Conservation (phyloP, 2,888 invertebrate genomes). For the Amphipoea lucens region DNA sequence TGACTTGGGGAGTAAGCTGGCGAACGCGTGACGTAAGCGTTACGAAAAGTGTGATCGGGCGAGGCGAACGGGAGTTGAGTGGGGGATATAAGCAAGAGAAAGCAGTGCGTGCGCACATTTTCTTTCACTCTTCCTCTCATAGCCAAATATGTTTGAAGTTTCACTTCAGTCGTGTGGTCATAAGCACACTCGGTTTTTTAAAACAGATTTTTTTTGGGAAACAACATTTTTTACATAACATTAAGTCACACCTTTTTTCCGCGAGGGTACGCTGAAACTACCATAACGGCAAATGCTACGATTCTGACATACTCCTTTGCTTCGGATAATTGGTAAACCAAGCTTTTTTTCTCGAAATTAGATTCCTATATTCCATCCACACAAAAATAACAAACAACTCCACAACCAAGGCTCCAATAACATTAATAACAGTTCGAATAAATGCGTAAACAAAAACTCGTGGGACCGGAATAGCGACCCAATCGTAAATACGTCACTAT, state of each 20-base stretch:
- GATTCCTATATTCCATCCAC: not conserved
- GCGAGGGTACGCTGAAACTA: not conserved
- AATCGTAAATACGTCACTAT: constrained; percentile 26
- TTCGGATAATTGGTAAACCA: not conserved
- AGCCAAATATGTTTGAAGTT: too few relatives aligned
- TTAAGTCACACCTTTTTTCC: not conserved
- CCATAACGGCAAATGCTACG: not conserved
- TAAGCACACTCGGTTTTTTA: too few relatives aligned
- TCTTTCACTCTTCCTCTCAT: too few relatives aligned
- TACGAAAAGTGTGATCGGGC: too few relatives aligned
- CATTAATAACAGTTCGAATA: constrained; percentile 33
- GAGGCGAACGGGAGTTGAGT: too few relatives aligned
- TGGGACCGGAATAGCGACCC: constrained; percentile 18
- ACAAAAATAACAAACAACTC: constrained; percentile 26
- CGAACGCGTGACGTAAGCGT: too few relatives aligned
- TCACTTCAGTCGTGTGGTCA: too few relatives aligned
- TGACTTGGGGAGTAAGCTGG: too few relatives aligned
- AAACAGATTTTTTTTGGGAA: not conserved
- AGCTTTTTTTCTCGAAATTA: not conserved
- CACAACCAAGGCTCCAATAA: constrained; percentile 25
- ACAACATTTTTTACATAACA: not conserved
- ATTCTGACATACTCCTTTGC: not conserved
- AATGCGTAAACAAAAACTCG: constrained; percentile 44
- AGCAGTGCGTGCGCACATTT: too few relatives aligned
- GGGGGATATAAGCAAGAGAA: too few relatives aligned